Percentiles rank a stretch among this genome's conserved stretches.
These are phyloP conservation scores for Yponomeuta plumbellus DNA, from an alignment of 2,888 invertebrate species.

Conservation along the genomic window DNA sequence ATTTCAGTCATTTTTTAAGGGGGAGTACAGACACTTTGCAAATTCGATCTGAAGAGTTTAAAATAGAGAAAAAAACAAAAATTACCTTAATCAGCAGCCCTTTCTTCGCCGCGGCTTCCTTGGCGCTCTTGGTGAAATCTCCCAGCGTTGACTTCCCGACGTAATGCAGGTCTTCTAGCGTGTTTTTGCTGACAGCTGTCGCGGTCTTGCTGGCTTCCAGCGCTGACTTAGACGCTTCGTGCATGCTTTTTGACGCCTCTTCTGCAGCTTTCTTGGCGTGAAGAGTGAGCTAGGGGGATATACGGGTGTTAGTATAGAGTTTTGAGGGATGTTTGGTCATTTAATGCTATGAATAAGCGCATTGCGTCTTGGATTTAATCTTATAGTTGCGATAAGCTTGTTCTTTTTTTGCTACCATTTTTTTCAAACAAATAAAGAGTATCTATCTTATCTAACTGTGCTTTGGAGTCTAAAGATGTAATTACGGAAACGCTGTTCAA, in stretches of 20 bases:
- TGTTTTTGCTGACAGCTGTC: conserved; percentile 91
- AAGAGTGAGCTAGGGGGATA: conserved; percentile 80
- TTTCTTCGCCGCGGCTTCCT: conserved; percentile 90
- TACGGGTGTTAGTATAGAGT: conserved; percentile 15
- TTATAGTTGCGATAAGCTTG: too few relatives aligned
- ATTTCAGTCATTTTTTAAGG: too few relatives aligned
- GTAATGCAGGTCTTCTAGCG: conserved; percentile 90
- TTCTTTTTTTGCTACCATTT: too few relatives aligned
- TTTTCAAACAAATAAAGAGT: too few relatives aligned
- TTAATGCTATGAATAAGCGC: background rate
- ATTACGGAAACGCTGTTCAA: too few relatives aligned
- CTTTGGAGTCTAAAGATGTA: too few relatives aligned
- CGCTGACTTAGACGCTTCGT: conserved; percentile 90
- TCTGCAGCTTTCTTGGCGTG: conserved; percentile 93
- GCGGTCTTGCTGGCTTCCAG: conserved; percentile 92
- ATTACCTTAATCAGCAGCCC: conserved; percentile 74
- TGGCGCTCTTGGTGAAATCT: conserved; percentile 93
- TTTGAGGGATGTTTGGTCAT: background rate
- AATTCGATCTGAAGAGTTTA: too few relatives aligned
- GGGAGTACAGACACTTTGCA: background rate
- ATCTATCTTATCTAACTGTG: too few relatives aligned
- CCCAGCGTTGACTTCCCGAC: conserved; percentile 93
- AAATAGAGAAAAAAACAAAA: background rate
- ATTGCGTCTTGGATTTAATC: background rate
- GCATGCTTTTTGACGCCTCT: conserved; percentile 86